A percentile compares a stretch with the other conserved stretches of the same genome.
Evolutionary conservation across 2,888 invertebrate genomes (phyloP).

Genomic region (Bhutanitis thaidina): DNA sequence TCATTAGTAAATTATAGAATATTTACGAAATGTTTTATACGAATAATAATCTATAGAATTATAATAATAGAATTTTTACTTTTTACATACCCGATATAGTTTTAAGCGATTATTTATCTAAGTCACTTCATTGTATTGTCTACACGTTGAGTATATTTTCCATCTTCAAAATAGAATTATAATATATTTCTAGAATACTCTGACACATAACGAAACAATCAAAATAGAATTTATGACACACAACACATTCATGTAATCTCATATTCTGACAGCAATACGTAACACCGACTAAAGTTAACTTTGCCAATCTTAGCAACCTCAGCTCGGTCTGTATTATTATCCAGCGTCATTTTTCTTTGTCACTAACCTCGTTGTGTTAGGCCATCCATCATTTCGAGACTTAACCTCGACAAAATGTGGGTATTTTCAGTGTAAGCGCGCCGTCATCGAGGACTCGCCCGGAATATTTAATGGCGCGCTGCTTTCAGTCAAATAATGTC

Average conservation of each 20-base stretch:
- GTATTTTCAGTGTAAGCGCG: slow-evolving; percentile 11
- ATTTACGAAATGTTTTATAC: too few relatives aligned
- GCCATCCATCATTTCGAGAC: slow-evolving; percentile 18
- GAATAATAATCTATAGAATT: too few relatives aligned
- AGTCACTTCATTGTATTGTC: too few relatives aligned
- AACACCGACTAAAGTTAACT: slow-evolving; percentile 1
- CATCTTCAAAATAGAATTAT: too few relatives aligned
- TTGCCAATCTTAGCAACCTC: slow-evolving; percentile 4
- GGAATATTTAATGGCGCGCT: slow-evolving; percentile 13
- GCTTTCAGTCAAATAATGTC: neutral
- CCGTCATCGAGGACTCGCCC: slow-evolving; percentile 7
- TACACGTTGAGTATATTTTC: too few relatives aligned
- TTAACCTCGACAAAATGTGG: slow-evolving; percentile 20
- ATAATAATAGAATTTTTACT: too few relatives aligned
- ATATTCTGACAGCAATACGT: neutral
- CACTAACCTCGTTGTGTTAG: slow-evolving; percentile 4
- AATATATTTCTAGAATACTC: too few relatives aligned
- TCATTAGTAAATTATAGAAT: too few relatives aligned
- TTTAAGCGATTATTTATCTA: too few relatives aligned
- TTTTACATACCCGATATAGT: too few relatives aligned
- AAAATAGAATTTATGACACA: too few relatives aligned
- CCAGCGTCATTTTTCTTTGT: slow-evolving; percentile 17
- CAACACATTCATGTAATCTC: neutral
- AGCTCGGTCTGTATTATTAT: neutral
- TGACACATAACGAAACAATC: too few relatives aligned